Evolutionary conservation across 2,888 invertebrate genomes (phyloP), one percentile per base, ranked within the genome.

Genomic region (Neelides folsomi): DNA sequence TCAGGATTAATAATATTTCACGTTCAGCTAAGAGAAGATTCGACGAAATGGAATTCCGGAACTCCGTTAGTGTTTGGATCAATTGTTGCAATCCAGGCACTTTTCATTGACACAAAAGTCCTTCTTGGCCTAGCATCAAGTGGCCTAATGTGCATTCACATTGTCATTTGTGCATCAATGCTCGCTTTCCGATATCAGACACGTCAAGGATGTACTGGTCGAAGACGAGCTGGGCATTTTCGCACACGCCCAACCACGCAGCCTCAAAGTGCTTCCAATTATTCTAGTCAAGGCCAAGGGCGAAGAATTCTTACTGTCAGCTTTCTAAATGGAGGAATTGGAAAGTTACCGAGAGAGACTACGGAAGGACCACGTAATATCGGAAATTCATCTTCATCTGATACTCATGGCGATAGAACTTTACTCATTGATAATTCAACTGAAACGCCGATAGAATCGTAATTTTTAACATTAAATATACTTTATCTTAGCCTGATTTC

Each of bases 401-500:
- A 49, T 35, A 9, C 12, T 2, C 47, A 19, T 19, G 54, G 53
- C 16, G 62, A 64, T 27, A 54, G 60, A 47, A 57, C 64, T 15
- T 60, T 54, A 45, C 50, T 64, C 1, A 64, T 64, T 59, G 60
- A 59, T 46, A 62, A 64, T 54, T 58, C 60, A 2, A 59, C 55
- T 2, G 53, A 55, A 38, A 58, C 59, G 2, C 58, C 60, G 1
- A 51, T 59, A n/a, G 64, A 62, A 48, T 58, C 54, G 50, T 60
- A 52, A 53, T 44, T 37, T 27, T 8, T 38, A 13, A n/a, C 13
- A 37, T 9, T 5, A 7, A 46, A 35, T 43, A 5, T 43, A 7
- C 18, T 16, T 18, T 19, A 43, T 8, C 20, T 16, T n/a, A n/a
- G n/a, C n/a, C n/a, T n/a, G n/a, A n/a, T n/a, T n/a, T n/a, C n/a